A percentile compares a stretch with the other conserved stretches of the same genome.
These are phyloP conservation scores for Callopanchax toddi DNA, from an alignment of 2,113 vertebrate genomes.

Conservation along the genomic window DNA sequence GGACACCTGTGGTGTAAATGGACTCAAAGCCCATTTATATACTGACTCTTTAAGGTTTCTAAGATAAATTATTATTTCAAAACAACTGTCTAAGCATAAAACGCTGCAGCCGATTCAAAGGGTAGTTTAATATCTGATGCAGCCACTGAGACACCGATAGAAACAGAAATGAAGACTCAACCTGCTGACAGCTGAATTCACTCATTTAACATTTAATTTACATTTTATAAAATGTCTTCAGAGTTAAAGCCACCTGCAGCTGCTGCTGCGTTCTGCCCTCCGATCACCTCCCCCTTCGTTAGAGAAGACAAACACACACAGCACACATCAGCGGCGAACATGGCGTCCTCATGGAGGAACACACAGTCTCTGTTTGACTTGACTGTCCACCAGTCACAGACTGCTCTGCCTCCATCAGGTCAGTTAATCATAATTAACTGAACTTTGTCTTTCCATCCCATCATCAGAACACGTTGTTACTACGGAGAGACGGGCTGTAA, in stretches of 20 bases:
- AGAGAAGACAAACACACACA: neutral
- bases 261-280: neutral
- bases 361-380: conserved; percentile 11
- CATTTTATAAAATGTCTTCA: too few species aligned
- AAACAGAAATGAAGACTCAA: too few species aligned
- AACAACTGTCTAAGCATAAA: too few species aligned
- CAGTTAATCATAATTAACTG: neutral
- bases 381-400: neutral
- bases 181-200: too few species aligned
- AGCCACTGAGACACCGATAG: too few species aligned
- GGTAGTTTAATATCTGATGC: too few species aligned
- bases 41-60: too few species aligned
- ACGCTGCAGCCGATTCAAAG: too few species aligned
- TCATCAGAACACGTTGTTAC: neutral
- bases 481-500: neutral
- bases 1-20: too few species aligned
- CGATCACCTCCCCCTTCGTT: neutral
- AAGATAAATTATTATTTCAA: too few species aligned
- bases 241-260: neutral
- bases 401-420: neutral
- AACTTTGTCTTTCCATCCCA: neutral
- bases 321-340: conserved; percentile 1
- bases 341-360: neutral
- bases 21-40: too few species aligned
- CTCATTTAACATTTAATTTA: too few species aligned